Conservation (phyloP, 2,113 vertebrate genomes). For the Osmerus eperlanus region DNA sequence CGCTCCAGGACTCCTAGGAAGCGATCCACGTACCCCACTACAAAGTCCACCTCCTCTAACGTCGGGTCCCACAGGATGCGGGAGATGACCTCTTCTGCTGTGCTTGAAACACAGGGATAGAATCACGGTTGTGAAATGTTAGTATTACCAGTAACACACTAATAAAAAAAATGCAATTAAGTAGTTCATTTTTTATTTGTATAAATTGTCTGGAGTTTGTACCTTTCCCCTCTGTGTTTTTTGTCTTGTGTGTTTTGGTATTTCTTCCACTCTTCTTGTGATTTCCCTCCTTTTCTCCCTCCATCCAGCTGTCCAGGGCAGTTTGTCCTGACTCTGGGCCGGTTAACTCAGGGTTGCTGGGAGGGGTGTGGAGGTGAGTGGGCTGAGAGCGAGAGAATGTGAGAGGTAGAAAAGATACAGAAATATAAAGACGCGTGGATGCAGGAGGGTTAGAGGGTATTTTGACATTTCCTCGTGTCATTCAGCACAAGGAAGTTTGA, state of each 20-base stretch:
- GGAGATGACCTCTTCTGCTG: slow-evolving; percentile 81
- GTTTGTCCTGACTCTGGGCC: slow-evolving; percentile 15
- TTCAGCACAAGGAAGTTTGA: no score
- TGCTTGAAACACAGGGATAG: slow-evolving; percentile 43
- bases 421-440: background rate
- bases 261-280: slow-evolving; percentile 43
- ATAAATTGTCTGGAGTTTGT: background rate
- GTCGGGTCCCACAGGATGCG: slow-evolving; percentile 79
- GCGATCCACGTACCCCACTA: slow-evolving; percentile 82
- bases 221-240: slow-evolving; percentile 42
- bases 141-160: background rate
- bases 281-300: slow-evolving; percentile 45
- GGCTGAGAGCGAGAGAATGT: background rate
- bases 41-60: slow-evolving; percentile 70
- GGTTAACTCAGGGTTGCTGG: slow-evolving; percentile 39
- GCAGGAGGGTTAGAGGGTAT: background rate
- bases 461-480: no score
- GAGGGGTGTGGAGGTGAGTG: background rate
- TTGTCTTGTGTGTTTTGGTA: slow-evolving; percentile 39
- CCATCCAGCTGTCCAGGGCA: slow-evolving; percentile 32
- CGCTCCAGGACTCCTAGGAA: slow-evolving; percentile 82
- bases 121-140: background rate
- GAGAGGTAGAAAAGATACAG: background rate
- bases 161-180: background rate
- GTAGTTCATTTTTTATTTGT: no score